These are phyloP conservation scores for Chelonus formosanus DNA, from an alignment of 2,888 invertebrate species.

Conservation along the genomic window DNA sequence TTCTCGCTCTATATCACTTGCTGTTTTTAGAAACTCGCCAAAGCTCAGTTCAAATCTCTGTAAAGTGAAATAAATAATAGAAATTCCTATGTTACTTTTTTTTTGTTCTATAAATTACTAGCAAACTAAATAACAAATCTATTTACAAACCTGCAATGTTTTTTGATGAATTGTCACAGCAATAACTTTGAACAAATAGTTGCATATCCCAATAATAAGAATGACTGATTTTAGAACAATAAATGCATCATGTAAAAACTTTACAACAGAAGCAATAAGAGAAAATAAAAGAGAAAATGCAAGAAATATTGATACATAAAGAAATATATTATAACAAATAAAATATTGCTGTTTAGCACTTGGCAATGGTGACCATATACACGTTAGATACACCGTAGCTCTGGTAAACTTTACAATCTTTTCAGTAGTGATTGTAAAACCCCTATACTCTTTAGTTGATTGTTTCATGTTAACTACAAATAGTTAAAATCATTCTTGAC, in stretches of 20 bases:
- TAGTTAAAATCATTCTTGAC: too few species aligned
- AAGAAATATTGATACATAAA: neutral
- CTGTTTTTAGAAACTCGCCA: neutral
- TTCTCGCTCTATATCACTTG: conserved; percentile 8
- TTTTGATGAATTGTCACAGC: neutral
- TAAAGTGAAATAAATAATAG: neutral
- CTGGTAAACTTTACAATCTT: neutral
- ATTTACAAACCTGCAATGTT: conserved; percentile 45
- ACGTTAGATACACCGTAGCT: neutral
- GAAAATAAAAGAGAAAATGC: neutral
- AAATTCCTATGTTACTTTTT: neutral
- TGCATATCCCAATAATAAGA: neutral
- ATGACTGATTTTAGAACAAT: conserved; percentile 4
- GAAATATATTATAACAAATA: neutral
- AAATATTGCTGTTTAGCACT: neutral
- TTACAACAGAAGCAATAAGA: neutral
- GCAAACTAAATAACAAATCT: neutral
- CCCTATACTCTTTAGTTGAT: neutral
- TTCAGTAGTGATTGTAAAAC: neutral
- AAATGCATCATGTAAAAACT: neutral
- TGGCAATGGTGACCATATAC: neutral
- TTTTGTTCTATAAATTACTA: neutral
- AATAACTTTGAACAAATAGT: neutral
- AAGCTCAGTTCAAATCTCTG: neutral
- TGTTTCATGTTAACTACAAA: neutral